phyloP scores from a whole-genome alignment of 2,888 invertebrate species.

The Andrena marginata region DNA sequence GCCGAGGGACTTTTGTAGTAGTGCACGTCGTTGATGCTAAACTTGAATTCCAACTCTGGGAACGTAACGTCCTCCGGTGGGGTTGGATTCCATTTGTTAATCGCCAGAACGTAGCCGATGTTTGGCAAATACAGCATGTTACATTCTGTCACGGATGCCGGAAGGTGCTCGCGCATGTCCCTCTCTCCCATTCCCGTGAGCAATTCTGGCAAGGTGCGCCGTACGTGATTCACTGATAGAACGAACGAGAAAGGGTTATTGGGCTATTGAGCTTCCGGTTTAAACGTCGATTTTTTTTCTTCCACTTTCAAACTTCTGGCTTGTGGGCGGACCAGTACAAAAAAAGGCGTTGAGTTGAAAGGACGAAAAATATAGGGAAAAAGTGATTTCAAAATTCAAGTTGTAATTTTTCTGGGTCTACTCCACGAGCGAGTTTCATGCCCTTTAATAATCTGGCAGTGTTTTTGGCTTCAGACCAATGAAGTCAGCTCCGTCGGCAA shows the following conservation, averaged over 20 bases:
- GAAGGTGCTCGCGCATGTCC: constrained; percentile 89
- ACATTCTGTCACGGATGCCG: constrained; percentile 89
- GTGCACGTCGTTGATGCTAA: constrained; percentile 88
- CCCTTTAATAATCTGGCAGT: no score
- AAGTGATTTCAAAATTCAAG: no score
- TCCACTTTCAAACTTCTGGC: no score
- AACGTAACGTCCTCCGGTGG: constrained; percentile 86
- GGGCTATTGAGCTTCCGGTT: no score
- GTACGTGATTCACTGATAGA: constrained; percentile 88
- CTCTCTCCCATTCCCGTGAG: constrained; percentile 90
- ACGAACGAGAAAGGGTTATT: not conserved
- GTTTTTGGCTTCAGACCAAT: no score
- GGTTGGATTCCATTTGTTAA: constrained; percentile 88
- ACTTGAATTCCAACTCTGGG: constrained; percentile 91
- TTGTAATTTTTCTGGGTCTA: no score
- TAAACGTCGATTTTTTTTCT: no score
- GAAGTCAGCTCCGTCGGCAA: no score
- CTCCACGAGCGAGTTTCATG: no score
- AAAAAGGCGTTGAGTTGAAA: no score
- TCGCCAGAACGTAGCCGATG: constrained; percentile 91
- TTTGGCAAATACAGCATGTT: constrained; percentile 91
- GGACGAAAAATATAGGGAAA: no score
- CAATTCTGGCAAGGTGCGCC: constrained; percentile 90
- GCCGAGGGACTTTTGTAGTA: constrained; percentile 91
- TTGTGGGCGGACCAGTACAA: no score